Evolutionary conservation across 2,113 vertebrate genomes (phyloP).

Genomic region (Elanus axillaris): DNA sequence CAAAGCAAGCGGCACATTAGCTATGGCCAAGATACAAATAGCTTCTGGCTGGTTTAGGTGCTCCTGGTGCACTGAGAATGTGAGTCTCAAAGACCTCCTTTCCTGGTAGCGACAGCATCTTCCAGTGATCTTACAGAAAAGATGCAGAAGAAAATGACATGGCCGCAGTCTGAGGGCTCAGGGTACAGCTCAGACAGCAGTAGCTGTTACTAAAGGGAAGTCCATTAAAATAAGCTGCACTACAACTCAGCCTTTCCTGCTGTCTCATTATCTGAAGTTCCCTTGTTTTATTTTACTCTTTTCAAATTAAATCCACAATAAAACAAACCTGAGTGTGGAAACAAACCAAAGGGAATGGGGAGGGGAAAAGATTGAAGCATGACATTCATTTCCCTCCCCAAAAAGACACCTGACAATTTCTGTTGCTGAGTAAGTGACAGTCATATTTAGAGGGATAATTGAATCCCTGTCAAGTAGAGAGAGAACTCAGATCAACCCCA

Average conservation of each 20-base stretch:
- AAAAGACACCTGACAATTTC: neutral
- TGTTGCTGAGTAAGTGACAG: neutral
- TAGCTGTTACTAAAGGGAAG: neutral
- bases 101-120: fast-evolving
- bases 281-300: neutral
- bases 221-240: neutral
- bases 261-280: neutral
- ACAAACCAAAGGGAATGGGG: neutral
- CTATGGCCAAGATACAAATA: neutral
- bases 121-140: neutral
- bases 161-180: fast-evolving
- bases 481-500: neutral
- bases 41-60: neutral
- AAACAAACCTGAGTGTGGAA: neutral
- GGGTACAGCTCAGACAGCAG: neutral
- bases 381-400: neutral
- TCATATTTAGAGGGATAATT: neutral
- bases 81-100: neutral
- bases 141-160: neutral
- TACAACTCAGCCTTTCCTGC: neutral
- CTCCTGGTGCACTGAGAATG: neutral
- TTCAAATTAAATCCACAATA: neutral
- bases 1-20: neutral
- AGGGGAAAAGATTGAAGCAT: neutral
- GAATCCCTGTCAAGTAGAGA: slow-evolving; percentile 30